Base-by-base conservation (phyloP, 2,113 vertebrate genomes). In the Pelecanoides urinatrix region DNA sequence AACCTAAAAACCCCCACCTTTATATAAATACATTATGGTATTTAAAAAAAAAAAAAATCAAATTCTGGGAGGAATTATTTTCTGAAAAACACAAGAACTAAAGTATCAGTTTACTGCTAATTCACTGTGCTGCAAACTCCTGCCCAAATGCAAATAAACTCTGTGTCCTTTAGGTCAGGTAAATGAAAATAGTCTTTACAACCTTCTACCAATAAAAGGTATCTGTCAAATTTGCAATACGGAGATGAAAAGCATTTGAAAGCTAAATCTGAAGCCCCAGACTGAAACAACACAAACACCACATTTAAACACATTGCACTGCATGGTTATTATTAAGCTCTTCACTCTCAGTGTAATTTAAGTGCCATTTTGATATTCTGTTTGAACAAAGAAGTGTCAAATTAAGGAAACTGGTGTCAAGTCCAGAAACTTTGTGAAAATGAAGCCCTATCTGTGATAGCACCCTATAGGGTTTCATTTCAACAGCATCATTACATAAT, bases 231-330 rank as follows among this genome's bases (percentile, higher is more conserved):
- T 86, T 95, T 86, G 86, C 62, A 65, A 70, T n/a, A 53, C 3
- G 8, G 56, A 96, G 62, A 96, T 92, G 67, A 92, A 97, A 97
- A 94, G 61, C 75, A 61, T 92, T 96, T 95, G 86, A 70, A 97
- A 95, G 83, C 82, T 86, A 94, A 96, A 76, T 95, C 67, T 89
- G 86, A 96, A 89, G 88, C 13, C 55, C 26, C 58, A 56, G 50
- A 74, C 88, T 96, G 53, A 96, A 98, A 96, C 50, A 97, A 92
- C 65, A 92, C n/a, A n/a, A n/a, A n/a, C n/a, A n/a, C n/a, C n/a
- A n/a, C n/a, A n/a, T n/a, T 96, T 94, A 77, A 96, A 95, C 23
- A 71, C 16, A 23, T 70, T 91, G 89, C 50, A 62, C 50, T 29
- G 23, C 72, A 20, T 13, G 16, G 79, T 70, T 96, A 63, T 92